Evolutionary conservation across 1,140 invertebrate genomes (phyloP).

Genomic region (Periplaneta americana): DNA sequence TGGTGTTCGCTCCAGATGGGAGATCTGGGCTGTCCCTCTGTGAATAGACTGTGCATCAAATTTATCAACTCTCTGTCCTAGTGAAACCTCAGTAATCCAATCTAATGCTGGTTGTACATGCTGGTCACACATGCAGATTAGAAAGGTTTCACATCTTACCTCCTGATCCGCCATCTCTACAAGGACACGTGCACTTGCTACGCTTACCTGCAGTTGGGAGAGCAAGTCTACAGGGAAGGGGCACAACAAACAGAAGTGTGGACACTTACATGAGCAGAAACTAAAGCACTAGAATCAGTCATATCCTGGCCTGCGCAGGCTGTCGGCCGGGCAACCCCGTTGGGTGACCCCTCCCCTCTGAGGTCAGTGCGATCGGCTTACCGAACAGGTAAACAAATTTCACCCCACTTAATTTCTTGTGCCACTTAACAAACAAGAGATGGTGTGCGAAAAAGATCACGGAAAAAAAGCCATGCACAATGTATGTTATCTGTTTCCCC

Average conservation of each 20-base stretch:
- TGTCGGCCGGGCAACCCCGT: constrained; percentile 15
- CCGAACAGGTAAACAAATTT: not conserved
- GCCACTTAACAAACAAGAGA: not conserved
- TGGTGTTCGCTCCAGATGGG: too few species aligned
- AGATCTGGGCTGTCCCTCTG: too few species aligned
- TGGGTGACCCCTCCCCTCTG: constrained; percentile 17
- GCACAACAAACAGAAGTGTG: constrained; percentile 17
- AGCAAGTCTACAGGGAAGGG: not conserved
- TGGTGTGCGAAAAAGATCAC: constrained; percentile 12
- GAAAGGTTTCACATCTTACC: not conserved
- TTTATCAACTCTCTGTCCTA: too few species aligned
- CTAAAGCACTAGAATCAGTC: not conserved
- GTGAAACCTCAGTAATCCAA: too few species aligned
- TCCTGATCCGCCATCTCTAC: too few species aligned
- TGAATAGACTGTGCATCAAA: too few species aligned
- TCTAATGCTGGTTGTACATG: too few species aligned
- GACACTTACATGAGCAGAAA: constrained; percentile 17
- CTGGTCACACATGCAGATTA: too few species aligned
- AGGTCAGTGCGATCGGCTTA: not conserved
- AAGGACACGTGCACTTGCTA: not conserved
- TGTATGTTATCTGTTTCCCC: not conserved
- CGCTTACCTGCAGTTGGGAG: not conserved
- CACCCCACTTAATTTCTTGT: not conserved
- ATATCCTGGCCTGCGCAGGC: not conserved
- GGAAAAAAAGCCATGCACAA: constrained; percentile 17